A percentile compares a stretch with the other conserved stretches of the same genome.
Conservation (phyloP, 2,113 vertebrate genomes). For the Rousettus leschenaultii region DNA sequence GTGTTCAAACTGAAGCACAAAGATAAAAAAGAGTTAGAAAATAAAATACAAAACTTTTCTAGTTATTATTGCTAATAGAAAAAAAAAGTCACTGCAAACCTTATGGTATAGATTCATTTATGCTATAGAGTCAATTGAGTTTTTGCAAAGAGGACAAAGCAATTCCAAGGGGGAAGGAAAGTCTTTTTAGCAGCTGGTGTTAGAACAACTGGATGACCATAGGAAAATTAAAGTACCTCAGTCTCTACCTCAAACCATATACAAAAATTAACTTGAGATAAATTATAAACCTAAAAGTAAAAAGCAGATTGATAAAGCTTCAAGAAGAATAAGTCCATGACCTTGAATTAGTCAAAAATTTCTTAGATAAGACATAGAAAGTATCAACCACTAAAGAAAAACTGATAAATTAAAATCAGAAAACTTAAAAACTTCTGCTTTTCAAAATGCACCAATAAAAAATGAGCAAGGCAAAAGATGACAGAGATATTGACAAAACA, state of each 20-base stretch:
- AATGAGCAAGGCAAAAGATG: background rate
- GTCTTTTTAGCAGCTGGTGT: background rate
- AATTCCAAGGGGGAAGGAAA: background rate
- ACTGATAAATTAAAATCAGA: background rate
- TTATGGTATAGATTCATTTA: background rate
- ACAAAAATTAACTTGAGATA: background rate
- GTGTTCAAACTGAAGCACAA: background rate
- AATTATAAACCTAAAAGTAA: background rate
- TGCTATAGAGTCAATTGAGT: background rate
- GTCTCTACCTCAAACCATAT: background rate
- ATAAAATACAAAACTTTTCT: background rate
- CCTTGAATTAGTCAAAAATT: background rate
- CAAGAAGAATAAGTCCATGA: background rate
- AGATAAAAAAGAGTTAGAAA: background rate
- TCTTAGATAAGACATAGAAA: background rate
- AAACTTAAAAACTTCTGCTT: background rate
- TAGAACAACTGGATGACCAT: background rate
- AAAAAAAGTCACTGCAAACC: background rate
- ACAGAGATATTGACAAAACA: background rate
- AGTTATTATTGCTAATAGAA: background rate
- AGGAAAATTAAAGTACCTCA: background rate
- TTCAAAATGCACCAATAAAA: background rate
- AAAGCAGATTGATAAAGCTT: background rate
- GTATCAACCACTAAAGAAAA: background rate
- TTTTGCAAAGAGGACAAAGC: background rate